These are phyloP conservation scores for Pristionchus entomophagus DNA, from an alignment of 2,888 invertebrate species.

Conservation along the genomic window DNA sequence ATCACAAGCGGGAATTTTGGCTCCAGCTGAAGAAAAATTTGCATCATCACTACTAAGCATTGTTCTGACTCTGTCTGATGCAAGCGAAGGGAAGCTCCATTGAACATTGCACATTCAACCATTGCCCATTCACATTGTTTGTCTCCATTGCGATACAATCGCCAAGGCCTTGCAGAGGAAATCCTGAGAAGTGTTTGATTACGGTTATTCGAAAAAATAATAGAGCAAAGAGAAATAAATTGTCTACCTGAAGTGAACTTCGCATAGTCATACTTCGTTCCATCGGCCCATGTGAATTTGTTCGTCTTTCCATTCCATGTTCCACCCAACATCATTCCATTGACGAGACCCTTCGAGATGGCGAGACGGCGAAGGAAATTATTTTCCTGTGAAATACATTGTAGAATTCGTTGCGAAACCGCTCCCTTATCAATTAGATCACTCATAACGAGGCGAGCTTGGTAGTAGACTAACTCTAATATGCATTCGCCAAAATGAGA, in stretches of 20 bases:
- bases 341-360: neutral
- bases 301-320: neutral
- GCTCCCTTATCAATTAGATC: too few species aligned
- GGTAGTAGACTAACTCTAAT: too few species aligned
- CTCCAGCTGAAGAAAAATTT: neutral
- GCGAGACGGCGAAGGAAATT: neutral
- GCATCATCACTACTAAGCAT: neutral
- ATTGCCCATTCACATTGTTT: neutral
- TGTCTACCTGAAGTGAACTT: neutral
- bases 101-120: neutral
- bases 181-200: neutral
- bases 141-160: neutral
- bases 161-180: neutral
- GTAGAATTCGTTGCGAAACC: too few species aligned
- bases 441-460: too few species aligned
- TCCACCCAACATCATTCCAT: constrained; percentile 4
- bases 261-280: neutral
- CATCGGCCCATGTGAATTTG: neutral
- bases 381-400: neutral
- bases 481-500: neutral
- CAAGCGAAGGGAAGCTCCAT: neutral
- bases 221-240: neutral
- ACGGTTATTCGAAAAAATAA: too few species aligned
- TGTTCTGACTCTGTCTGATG: neutral
- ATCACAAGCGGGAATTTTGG: neutral